phyloP scores from a whole-genome alignment of 2,797 vertebrate genomes.

The Gymnopithys bicolor region DNA sequence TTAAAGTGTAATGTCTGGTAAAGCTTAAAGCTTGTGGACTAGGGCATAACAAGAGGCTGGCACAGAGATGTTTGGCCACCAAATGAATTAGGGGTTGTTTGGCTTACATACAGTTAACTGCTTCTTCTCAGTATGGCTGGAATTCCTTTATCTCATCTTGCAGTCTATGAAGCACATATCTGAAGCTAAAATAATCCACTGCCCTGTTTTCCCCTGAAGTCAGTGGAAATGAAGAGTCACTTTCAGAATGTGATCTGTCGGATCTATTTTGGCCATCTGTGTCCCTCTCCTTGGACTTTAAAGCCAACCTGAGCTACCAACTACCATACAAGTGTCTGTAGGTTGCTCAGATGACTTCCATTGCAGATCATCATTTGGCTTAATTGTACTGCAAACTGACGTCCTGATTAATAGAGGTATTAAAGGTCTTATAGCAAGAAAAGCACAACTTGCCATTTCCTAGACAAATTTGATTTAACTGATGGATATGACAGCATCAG shows the following conservation, averaged over 20 bases:
- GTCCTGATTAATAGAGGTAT: background rate
- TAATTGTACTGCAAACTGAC: background rate
- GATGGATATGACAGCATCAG: background rate
- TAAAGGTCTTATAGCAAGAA: background rate
- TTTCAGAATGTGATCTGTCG: background rate
- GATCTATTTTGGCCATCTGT: background rate
- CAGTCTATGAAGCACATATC: background rate
- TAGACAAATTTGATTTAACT: background rate
- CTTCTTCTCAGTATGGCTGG: background rate
- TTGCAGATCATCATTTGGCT: background rate
- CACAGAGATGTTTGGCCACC: background rate
- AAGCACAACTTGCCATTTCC: background rate
- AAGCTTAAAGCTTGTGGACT: background rate
- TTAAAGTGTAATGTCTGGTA: background rate
- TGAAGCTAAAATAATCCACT: background rate
- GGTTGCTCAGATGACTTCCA: background rate
- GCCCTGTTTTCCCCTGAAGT: accelerated
- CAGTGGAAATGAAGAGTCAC: background rate
- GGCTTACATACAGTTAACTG: background rate
- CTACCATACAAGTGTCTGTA: accelerated
- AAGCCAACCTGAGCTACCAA: background rate
- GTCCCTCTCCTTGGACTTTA: background rate
- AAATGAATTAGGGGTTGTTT: accelerated
- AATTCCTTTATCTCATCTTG: background rate
- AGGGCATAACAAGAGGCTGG: background rate